Percentiles rank a stretch among this genome's conserved stretches.
Conservation (phyloP, 64 coral and sea anemone genomes). For the Porites australiensis region DNA sequence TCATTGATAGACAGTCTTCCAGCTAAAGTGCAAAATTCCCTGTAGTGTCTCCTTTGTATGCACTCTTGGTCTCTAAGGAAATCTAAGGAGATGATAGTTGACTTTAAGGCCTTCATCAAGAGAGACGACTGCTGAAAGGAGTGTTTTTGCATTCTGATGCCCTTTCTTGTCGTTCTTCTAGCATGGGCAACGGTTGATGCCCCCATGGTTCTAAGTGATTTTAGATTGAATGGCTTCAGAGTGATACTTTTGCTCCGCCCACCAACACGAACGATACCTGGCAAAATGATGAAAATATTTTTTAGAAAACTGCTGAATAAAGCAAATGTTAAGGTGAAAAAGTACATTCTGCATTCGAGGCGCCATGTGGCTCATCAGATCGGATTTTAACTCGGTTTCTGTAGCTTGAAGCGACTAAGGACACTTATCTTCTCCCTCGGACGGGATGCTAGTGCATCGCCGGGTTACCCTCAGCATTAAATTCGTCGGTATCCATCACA, state of each 20-base stretch:
- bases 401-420: too few species aligned
- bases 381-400: too few species aligned
- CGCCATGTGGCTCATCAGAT: not conserved
- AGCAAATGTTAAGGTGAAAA: too few species aligned
- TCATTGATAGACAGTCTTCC: not conserved
- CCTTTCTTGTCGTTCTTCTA: not conserved
- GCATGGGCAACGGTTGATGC: not conserved
- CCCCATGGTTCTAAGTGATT: conserved; percentile 1
- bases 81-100: not conserved
- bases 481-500: too few species aligned
- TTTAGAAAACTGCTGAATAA: not conserved
- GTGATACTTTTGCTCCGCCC: conserved; percentile 61
- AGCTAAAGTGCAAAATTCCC: not conserved
- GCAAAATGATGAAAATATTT: not conserved
- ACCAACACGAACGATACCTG: conserved; percentile 83
- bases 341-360: too few species aligned
- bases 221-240: conserved; percentile 36
- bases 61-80: not conserved
- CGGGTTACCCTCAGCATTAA: too few species aligned
- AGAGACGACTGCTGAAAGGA: not conserved
- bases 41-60: not conserved
- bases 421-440: too few species aligned
- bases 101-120: not conserved
- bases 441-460: too few species aligned
- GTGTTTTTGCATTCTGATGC: not conserved